Evolutionary conservation across 2,113 vertebrate genomes (phyloP).

Genomic region (Tamias sibiricus): DNA sequence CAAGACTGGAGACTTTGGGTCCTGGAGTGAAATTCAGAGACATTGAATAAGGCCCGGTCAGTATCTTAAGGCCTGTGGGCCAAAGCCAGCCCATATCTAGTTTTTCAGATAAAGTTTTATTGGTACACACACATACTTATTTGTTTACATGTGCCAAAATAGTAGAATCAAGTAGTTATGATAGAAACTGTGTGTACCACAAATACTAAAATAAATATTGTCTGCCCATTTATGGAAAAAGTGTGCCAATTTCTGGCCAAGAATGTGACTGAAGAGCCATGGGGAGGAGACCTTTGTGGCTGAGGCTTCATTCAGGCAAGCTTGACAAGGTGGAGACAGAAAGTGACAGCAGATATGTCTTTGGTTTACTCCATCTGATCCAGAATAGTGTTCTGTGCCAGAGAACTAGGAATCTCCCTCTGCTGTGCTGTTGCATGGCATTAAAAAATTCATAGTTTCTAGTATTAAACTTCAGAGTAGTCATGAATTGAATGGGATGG

Average conservation of each 20-base stretch:
- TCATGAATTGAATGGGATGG: no score
- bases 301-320: not conserved
- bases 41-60: not conserved
- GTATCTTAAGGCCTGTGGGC: rapidly evolving
- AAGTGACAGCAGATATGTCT: not conserved
- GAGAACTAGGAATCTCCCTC: not conserved
- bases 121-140: not conserved
- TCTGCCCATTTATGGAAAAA: not conserved
- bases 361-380: no score
- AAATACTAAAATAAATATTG: not conserved
- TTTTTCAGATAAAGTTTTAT: not conserved
- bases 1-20: not conserved
- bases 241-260: not conserved
- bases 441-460: not conserved
- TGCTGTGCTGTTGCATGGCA: not conserved
- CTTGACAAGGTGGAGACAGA: not conserved
- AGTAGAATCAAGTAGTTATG: not conserved
- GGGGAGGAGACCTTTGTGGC: no score
- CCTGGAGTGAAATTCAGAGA: not conserved
- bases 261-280: no score
- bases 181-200: not conserved
- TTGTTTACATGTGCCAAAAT: not conserved
- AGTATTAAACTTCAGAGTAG: not conserved
- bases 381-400: not conserved
- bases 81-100: no score